These are phyloP conservation scores for Kradibia gibbosae DNA, from an alignment of 1,140 invertebrate species.

Conservation along the genomic window DNA sequence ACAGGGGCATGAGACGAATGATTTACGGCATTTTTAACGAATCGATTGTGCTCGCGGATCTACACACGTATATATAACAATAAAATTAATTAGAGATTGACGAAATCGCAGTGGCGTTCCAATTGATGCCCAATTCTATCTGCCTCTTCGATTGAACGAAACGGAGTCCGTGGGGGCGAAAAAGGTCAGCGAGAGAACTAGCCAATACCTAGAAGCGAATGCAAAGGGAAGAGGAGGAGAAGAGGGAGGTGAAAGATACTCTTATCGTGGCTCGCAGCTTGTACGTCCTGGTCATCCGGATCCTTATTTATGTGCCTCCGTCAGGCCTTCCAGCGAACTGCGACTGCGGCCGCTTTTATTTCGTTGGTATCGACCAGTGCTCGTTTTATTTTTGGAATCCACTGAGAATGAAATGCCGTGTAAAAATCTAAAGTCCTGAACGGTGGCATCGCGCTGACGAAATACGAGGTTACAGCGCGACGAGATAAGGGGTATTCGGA, in stretches of 20 bases:
- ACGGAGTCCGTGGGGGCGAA: background rate
- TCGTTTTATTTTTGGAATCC: conserved; percentile 61
- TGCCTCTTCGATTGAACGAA: too few relatives aligned
- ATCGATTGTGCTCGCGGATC: too few relatives aligned
- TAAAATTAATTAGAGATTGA: too few relatives aligned
- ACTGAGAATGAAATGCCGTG: background rate
- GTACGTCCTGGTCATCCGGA: conserved; percentile 67
- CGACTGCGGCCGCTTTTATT: conserved; percentile 61
- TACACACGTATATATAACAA: too few relatives aligned
- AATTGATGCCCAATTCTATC: too few relatives aligned
- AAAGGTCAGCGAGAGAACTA: background rate
- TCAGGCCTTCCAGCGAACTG: conserved; percentile 61
- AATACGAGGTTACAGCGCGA: background rate
- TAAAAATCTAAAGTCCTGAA: background rate
- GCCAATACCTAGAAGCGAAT: conserved; percentile 19
- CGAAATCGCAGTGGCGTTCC: too few relatives aligned
- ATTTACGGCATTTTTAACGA: too few relatives aligned
- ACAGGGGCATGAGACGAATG: too few relatives aligned
- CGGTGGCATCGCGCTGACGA: background rate
- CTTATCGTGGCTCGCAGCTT: conserved; percentile 69
- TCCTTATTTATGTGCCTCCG: conserved; percentile 70
- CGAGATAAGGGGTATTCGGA: too few relatives aligned
- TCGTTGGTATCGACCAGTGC: conserved; percentile 56
- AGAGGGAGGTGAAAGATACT: conserved; percentile 59
- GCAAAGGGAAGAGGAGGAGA: conserved; percentile 28